These are phyloP conservation scores for Thripadectes ignobilis DNA, from an alignment of 2,797 vertebrate genomes.

Conservation along the genomic window DNA sequence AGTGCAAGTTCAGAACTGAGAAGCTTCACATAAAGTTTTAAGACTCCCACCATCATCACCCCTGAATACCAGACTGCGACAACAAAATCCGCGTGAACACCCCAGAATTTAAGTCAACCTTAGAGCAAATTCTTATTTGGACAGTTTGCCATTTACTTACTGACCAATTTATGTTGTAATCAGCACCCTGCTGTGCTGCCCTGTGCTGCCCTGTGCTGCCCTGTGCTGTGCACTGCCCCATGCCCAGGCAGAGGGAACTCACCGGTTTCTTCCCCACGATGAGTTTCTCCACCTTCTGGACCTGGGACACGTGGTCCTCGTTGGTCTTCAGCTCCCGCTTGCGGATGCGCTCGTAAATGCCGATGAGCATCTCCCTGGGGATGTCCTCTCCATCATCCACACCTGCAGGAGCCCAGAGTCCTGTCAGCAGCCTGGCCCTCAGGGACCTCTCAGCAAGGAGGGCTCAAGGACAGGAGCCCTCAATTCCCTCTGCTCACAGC, in stretches of 20 bases:
- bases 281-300: constrained; percentile 98
- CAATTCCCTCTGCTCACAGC: background rate
- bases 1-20: background rate
- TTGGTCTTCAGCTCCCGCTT: constrained; percentile 96
- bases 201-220: background rate
- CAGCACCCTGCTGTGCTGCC: background rate
- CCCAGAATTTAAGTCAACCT: background rate
- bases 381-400: constrained; percentile 98
- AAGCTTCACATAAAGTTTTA: background rate
- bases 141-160: background rate
- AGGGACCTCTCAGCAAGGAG: background rate
- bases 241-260: constrained; percentile 49
- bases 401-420: constrained; percentile 73
- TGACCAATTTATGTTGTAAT: background rate
- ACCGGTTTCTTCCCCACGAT: constrained; percentile 98
- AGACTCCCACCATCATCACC: background rate
- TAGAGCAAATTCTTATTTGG: background rate
- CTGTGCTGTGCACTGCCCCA: background rate
- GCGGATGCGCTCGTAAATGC: constrained; percentile 95
- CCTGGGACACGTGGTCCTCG: constrained; percentile 97
- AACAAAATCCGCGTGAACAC: background rate
- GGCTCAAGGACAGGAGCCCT: background rate
- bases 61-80: background rate
- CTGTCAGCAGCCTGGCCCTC: background rate
- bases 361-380: constrained; percentile 91